Conservation (phyloP, 2,888 invertebrate species). For the Coleophora flavipennella region DNA sequence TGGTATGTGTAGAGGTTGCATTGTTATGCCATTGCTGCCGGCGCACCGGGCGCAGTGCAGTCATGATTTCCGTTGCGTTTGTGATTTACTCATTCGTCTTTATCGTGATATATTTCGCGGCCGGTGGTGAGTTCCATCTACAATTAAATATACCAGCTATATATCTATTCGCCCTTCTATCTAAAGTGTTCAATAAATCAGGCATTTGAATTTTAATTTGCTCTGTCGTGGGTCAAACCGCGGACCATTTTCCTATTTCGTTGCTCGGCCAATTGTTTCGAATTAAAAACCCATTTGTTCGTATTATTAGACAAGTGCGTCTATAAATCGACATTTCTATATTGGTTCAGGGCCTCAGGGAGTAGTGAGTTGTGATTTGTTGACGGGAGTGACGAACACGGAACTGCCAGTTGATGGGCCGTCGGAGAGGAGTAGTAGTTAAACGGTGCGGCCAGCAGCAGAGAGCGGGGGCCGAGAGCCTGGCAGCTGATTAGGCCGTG, state of each 20-base stretch:
- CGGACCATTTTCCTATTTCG: slow-evolving; percentile 25
- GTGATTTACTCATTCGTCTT: neutral
- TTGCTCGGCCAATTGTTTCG: slow-evolving; percentile 45
- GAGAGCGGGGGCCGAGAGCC: slow-evolving; percentile 11
- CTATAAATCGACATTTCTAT: slow-evolving; percentile 34
- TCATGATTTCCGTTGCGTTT: slow-evolving; percentile 1
- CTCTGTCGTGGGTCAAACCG: slow-evolving; percentile 5
- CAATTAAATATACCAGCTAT: slow-evolving; percentile 11
- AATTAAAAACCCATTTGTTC: slow-evolving; percentile 58
- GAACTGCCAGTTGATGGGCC: slow-evolving; percentile 18
- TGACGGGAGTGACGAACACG: slow-evolving; percentile 15
- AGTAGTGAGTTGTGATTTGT: slow-evolving; percentile 21
- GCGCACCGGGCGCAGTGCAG: slow-evolving; percentile 4
- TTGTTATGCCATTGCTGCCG: neutral
- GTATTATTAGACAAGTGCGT: slow-evolving; percentile 37
- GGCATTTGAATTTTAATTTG: slow-evolving; percentile 12
- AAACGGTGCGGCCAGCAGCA: slow-evolving; percentile 15
- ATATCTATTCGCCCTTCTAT: slow-evolving; percentile 23
- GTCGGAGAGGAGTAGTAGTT: slow-evolving; percentile 18
- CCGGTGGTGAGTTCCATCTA: slow-evolving; percentile 2
- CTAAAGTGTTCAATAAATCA: slow-evolving; percentile 11
- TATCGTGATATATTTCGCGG: neutral
- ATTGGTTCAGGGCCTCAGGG: slow-evolving; percentile 14
- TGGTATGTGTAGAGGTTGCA: neutral
- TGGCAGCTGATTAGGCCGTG: slow-evolving; percentile 18